These are phyloP conservation scores for Microcebus jonahi DNA, from an alignment of 2,113 vertebrate species.

Conservation along the genomic window DNA sequence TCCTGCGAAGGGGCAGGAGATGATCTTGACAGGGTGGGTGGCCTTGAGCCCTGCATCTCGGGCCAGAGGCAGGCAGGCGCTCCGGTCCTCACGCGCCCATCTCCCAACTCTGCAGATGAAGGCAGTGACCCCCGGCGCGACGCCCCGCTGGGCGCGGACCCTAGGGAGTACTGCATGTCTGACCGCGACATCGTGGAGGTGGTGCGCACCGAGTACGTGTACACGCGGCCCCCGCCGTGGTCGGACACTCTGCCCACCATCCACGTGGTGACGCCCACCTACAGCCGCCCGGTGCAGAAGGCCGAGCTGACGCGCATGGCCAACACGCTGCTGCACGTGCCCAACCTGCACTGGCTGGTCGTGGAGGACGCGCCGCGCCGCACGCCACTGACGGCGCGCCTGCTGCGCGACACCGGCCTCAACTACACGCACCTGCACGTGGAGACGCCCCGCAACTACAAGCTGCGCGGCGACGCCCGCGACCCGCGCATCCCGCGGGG, in stretches of 20 bases:
- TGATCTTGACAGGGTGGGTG: background rate
- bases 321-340: slow-evolving; percentile 96
- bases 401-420: slow-evolving; percentile 95
- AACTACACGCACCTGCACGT: slow-evolving; percentile 99
- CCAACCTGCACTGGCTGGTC: slow-evolving; percentile 99
- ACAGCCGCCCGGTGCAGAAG: slow-evolving; percentile 97
- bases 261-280: slow-evolving; percentile 97
- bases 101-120: slow-evolving; percentile 89
- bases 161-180: slow-evolving; percentile 97
- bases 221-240: slow-evolving; percentile 96
- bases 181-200: slow-evolving; percentile 99
- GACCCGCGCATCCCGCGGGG: slow-evolving; percentile 96
- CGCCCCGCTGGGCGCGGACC: slow-evolving; percentile 89
- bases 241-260: slow-evolving; percentile 97
- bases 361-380: slow-evolving; percentile 97
- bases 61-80: background rate
- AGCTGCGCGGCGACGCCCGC: slow-evolving; percentile 93
- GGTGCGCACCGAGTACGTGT: slow-evolving; percentile 99
- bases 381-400: slow-evolving; percentile 91
- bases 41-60: too few species aligned
- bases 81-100: background rate
- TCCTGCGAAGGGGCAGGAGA: background rate
- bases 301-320: slow-evolving; percentile 96
- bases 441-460: slow-evolving; percentile 98
- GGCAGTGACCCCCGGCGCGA: slow-evolving; percentile 91